A percentile compares a stretch with the other conserved stretches of the same genome.
Evolutionary conservation across 2,113 vertebrate genomes (phyloP).

Genomic region (Formicarius rufipectus): DNA sequence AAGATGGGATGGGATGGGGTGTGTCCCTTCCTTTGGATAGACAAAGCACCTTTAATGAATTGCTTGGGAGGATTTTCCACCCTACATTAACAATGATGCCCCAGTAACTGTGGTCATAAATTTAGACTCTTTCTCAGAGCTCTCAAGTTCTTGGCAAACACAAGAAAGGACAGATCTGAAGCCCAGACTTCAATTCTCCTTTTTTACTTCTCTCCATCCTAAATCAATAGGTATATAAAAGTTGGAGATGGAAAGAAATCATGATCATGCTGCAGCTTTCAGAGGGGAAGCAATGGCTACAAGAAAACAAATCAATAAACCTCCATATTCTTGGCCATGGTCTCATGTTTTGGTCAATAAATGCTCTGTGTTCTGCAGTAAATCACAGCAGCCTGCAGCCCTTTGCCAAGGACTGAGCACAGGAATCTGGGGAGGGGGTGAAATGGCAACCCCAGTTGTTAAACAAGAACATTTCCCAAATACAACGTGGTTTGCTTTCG

Average conservation of each 20-base stretch:
- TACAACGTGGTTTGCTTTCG: background rate
- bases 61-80: background rate
- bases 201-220: background rate
- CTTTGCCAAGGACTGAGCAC: background rate
- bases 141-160: slow-evolving; percentile 11
- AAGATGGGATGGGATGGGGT: background rate
- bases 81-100: background rate
- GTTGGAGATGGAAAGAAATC: slow-evolving; percentile 61
- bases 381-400: slow-evolving; percentile 28
- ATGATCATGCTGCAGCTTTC: slow-evolving; percentile 31
- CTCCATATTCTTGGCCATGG: slow-evolving; percentile 33
- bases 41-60: background rate
- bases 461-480: background rate
- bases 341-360: slow-evolving; percentile 63
- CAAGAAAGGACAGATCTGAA: slow-evolving; percentile 12
- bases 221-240: slow-evolving; percentile 52
- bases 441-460: background rate
- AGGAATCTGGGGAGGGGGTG: background rate
- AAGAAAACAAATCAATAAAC: slow-evolving; percentile 72
- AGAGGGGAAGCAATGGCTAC: slow-evolving; percentile 13
- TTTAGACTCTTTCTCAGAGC: background rate
- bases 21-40: background rate
- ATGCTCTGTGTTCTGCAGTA: background rate
- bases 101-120: background rate
- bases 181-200: slow-evolving; percentile 22